Evolutionary conservation across 2,888 invertebrate species (phyloP), one percentile per base, ranked within the genome.

Genomic region (Temnothorax ravouxi): DNA sequence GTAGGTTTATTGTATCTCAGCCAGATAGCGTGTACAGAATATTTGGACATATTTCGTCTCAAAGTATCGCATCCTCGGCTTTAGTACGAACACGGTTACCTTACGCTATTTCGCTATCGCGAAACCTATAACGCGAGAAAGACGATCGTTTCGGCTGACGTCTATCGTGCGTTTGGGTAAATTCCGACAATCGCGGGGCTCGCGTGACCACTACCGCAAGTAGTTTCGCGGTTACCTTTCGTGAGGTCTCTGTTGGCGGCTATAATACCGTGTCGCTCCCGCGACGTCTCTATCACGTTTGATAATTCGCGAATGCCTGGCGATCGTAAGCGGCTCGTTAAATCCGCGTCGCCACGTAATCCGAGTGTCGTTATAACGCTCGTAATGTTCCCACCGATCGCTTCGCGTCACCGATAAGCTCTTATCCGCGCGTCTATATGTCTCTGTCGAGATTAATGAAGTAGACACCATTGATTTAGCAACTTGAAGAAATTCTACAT

Each of bases 301-400:
- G 80, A 87, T 87, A 87, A 87, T 87, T 85, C 85, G 88, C 80
- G 54, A 74, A 71, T 75, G 74, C 44, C 64, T 69, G 82, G 38
- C 77, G 80, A 83, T 81, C 69, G 84, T 89, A 86, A 87, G 79
- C 85, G 82, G 71, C 76, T 50, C 62, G 82, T 82, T 79, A 54
- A 67, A 77, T 41, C 21, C 62, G 15, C 61, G 11, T 18, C 18
- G 11, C 44, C 64, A 15, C 21, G 29, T 34, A 50, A 41, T 47
- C 25, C 59, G 34, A 41, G 64, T 25, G 62, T 71, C 75, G 21
- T 84, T 62, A 29, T 61, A 41, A 56, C 61, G 11, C 38, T 67
- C 41, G 44, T 59, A 61, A 66, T 71, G 72, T 21, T 6, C 52
- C 13, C 18, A 29, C 64, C n/a, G 62, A 75, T 81, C 76, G 74